Evolutionary conservation across 53 echinoderm and acorn worm species (phyloP), one percentile per base, ranked within the genome.

Genomic region (Paracentrotus lividus): DNA sequence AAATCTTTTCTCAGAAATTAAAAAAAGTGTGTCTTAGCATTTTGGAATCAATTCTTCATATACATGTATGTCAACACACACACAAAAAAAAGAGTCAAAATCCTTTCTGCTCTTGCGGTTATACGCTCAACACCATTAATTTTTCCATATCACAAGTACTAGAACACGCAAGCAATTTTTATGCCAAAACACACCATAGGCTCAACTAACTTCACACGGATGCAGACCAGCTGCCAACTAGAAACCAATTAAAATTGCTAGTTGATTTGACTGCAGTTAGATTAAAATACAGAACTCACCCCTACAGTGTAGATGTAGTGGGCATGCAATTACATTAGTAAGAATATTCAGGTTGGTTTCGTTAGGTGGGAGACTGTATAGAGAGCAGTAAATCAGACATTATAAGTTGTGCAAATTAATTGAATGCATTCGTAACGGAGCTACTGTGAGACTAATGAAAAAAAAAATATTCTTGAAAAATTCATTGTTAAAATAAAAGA

Each of bases 251-350:
- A 36, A 76, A 40, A 40, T 7, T 42, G 76, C 76, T 18, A 40
- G 38, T 15, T 18, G 76, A 76, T 18, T 76, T 67, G 67, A 67
- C 12, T 67, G 67, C 67, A 67, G n/a, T 67, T 67, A 42, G 26
- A 81, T 81, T n/a, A 47, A 81, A n/a, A 81, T 45, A 81, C 26
- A 47, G 2, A 47, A 81, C 81, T 81, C 81, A 81, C 81, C 81
- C 81, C 81, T 81, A 26, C 27, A n/a, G 26, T 47, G 81, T 81
- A n/a, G 81, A 33, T 45, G 81, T 81, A 44, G n/a, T 81, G 81
- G 81, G 81, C 81, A 81, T n/a, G 81, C 81, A 81, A 81, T 45
- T 76, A 76, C n/a, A 76, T 49, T n/a, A 45, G 45, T 45, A n/a
- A 45, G 47, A 47, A 81, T 47, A 47, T 47, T 45, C n/a, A 47